phyloP scores from a whole-genome alignment of 2,797 vertebrate species.

The Cuculus canorus region DNA sequence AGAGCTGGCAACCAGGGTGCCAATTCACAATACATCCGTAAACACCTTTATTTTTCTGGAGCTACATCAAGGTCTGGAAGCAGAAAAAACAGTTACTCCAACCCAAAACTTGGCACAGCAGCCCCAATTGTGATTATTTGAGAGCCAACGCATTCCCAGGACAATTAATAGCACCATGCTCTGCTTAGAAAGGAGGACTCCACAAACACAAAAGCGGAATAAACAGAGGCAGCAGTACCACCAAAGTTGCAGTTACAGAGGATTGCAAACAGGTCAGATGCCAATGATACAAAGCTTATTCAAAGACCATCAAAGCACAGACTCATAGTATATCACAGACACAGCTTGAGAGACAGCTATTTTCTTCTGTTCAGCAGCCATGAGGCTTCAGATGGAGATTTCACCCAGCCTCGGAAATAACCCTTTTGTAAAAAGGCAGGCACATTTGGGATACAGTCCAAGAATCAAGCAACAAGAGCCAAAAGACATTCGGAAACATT shows the following conservation, averaged over 20 bases:
- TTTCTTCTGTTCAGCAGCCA: not conserved
- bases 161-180: not conserved
- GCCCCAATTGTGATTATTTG: not conserved
- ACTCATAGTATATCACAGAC: not conserved
- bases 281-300: not conserved
- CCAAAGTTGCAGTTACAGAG: not conserved
- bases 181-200: not conserved
- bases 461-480: not conserved
- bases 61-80: conserved; percentile 66
- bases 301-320: not conserved
- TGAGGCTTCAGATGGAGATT: not conserved
- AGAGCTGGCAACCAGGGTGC: conserved; percentile 28
- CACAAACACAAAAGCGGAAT: not conserved
- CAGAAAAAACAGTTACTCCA: conserved; percentile 62
- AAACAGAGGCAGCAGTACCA: not conserved
- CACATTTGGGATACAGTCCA: not conserved
- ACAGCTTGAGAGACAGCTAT: not conserved
- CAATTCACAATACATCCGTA: conserved; percentile 42
- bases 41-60: conserved; percentile 53
- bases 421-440: not conserved
- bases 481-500: not conserved
- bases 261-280: accelerated
- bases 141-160: conserved; percentile 46
- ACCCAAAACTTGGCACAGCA: conserved; percentile 31
- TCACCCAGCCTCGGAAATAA: not conserved